Base-by-base conservation (phyloP, 2,888 invertebrate species). In the Troglohyphantes excavatus region DNA sequence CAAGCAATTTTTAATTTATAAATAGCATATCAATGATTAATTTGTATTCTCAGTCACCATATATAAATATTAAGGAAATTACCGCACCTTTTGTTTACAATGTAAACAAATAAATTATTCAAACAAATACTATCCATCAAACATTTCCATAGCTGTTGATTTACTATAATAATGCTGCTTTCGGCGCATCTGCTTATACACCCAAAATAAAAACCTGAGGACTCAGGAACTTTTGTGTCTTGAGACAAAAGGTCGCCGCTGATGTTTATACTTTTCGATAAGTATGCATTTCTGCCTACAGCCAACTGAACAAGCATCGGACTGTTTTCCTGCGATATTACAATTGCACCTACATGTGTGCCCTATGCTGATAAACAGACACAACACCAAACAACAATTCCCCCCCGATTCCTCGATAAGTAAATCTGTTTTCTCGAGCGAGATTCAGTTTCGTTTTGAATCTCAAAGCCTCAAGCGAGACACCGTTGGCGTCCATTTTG, bases 331-430 rank as follows among this genome's bases (percentile, higher is more conserved):
- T 26, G 3, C 3, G 65, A 23, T 27, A 65, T 23, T 65, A 65
- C 23, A 65, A 13, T 23, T 23, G 65, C 26, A 65, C 13, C 11
- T 21, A 2, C 59, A 17, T 21, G 59, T 33, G 33, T 33, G 0
- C 21, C 59, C n/a, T 11, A 59, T 59, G 11, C 2, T 17, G 65
- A 65, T 65, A 65, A 65, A 65, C 11, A 65, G 65, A 65, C 21
- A 65, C 13, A 65, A 19, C 65, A 17, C n/a, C n/a, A 65, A 65
- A 65, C 65, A 65, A 23, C 26, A 65, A 23, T 65, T 65, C 23
- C 7, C 23, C 7, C 23, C 65, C 26, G 11, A 65, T 65, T 65
- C 23, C 27, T 65, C 17, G 65, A 65, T 65, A 65, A 61, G 61
- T 61, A 7, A 13, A 53, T 53, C 53, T 53, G n/a, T 53, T n/a